Conservation (phyloP, 2,113 vertebrate genomes). For the Aix galericulata region DNA sequence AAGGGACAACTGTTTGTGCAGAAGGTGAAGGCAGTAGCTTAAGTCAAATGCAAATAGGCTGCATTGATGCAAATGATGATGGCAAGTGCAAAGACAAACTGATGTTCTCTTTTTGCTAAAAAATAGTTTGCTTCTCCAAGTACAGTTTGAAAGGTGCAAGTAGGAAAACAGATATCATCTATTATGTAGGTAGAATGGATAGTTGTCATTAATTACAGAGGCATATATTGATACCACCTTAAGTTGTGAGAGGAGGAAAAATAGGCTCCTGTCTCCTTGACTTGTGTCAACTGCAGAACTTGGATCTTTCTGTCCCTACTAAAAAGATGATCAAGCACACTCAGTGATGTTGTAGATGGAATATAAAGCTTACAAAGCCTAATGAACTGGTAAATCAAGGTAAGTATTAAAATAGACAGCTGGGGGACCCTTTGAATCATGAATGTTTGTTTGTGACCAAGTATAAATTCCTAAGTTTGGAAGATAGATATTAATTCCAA, state of each 20-base stretch:
- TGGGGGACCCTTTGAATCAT: neutral
- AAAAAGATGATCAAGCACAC: neutral
- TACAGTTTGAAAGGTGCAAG: neutral
- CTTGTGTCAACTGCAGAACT: neutral
- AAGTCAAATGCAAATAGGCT: neutral
- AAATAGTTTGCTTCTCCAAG: neutral
- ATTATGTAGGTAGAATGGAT: neutral
- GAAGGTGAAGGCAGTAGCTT: neutral
- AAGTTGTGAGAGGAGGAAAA: neutral
- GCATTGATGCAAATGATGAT: neutral
- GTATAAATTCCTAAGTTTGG: neutral
- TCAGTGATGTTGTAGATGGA: neutral
- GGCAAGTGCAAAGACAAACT: neutral
- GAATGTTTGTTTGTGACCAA: neutral
- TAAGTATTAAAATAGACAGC: neutral
- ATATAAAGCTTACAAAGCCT: neutral
- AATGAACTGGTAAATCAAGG: neutral
- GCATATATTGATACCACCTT: neutral
- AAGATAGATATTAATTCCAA: neutral
- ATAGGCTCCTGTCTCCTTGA: neutral
- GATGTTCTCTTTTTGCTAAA: neutral
- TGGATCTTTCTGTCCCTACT: neutral
- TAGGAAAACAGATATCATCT: neutral
- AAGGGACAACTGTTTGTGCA: neutral
- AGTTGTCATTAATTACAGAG: neutral